Evolutionary conservation across 1,140 invertebrate species (phyloP).

Genomic region (Leptopilina clavipes): DNA sequence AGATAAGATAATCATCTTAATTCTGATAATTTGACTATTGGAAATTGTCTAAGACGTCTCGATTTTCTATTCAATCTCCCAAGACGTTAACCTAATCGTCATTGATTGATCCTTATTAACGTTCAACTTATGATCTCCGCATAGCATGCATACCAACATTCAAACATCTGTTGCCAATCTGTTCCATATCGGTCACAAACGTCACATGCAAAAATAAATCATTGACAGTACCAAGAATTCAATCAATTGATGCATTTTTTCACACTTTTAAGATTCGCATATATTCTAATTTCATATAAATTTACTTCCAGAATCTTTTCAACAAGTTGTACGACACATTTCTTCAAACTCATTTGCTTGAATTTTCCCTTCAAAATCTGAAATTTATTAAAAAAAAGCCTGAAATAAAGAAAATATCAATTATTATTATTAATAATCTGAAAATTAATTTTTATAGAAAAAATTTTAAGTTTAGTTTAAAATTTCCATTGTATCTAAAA

Average conservation of each 20-base stretch:
- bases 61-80: slow-evolving; percentile 61
- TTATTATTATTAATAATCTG: no score
- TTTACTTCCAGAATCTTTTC: neutral
- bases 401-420: no score
- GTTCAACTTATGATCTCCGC: slow-evolving; percentile 62
- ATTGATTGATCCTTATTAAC: slow-evolving; percentile 68
- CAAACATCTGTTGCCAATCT: slow-evolving; percentile 65
- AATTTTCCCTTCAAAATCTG: no score
- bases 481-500: no score
- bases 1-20: neutral
- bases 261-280: neutral
- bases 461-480: no score
- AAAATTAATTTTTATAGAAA: no score
- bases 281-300: neutral
- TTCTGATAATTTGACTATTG: slow-evolving; percentile 2
- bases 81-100: slow-evolving; percentile 65
- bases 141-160: slow-evolving; percentile 61
- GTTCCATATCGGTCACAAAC: slow-evolving; percentile 58
- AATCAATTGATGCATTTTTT: slow-evolving; percentile 29
- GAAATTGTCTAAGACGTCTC: slow-evolving; percentile 40
- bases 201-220: slow-evolving; percentile 50
- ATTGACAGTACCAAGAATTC: slow-evolving; percentile 16
- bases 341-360: no score
- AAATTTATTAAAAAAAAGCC: no score
- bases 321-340: no score